Evolutionary conservation across 2,888 invertebrate genomes (phyloP), one percentile per base, ranked within the genome.

Genomic region (Pristionchus mayeri): DNA sequence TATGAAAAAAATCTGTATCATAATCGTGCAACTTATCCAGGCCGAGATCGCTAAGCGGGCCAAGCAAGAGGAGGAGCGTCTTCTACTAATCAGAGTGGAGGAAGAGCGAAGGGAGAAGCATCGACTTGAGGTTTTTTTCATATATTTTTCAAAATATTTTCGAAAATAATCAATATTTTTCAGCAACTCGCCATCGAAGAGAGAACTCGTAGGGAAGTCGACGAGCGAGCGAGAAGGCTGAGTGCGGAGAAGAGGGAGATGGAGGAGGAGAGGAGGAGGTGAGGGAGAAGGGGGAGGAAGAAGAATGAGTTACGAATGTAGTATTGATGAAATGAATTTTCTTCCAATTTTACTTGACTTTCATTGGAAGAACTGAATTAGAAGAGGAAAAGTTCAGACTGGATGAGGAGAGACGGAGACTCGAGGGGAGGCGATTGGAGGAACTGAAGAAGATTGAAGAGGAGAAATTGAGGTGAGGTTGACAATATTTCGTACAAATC

Each of bases 171-270:
- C 18, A 34, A 60, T 60, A 63, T n/a, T 63, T 71, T 44, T 4
- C 71, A 71, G 71, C 71, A 71, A 71, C 7, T 71, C n/a, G 40
- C 71, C 24, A n/a, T n/a, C 21, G 71, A 71, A 11, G 71, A 71
- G 40, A 44, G 40, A n/a, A n/a, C 24, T 16, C 40, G 71, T 1
- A 21, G 24, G 4, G 71, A 71, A n/a, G 44, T 24, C 6, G 40
- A 71, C 24, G 71, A 71, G 13, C 21, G 40, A 13, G 71, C 71
- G n/a, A 40, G 71, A 13, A 71, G 30, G 13, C n/a, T 71, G 44
- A 71, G 71, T 71, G 71, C 37, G 71, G 71, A 71, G 44, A 71
- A 40, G 16, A 71, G 40, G 24, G 71, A 71, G n/a, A 16, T 71
- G 24, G 71, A 71, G 44, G 71, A 21, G 6, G 40, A 71, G 71